phyloP scores from a whole-genome alignment of 2,888 invertebrate genomes.

The Xestoiulus laeticollis region DNA sequence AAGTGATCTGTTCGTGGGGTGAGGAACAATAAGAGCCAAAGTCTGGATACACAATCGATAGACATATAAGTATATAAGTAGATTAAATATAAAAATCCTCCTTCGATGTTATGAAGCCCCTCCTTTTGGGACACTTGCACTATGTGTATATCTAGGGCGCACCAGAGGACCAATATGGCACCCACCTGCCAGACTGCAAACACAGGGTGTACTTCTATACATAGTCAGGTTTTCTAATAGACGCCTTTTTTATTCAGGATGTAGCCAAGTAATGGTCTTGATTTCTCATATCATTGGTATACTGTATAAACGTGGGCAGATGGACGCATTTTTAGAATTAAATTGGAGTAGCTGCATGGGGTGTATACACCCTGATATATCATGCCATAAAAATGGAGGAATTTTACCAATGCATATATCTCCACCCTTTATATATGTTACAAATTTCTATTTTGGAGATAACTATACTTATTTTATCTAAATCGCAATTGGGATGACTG shows the following conservation, averaged over 20 bases:
- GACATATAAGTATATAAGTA: constrained; percentile 23
- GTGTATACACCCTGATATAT: no score
- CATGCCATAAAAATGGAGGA: no score
- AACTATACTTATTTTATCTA: no score
- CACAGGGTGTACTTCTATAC: not conserved
- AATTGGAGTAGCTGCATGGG: no score
- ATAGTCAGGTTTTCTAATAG: not conserved
- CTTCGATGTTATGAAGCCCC: not conserved
- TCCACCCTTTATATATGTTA: no score
- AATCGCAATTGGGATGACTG: no score
- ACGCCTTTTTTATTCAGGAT: not conserved
- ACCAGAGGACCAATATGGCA: not conserved
- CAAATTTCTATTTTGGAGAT: no score
- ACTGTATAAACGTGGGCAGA: no score
- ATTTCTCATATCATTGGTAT: no score
- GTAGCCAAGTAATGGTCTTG: not conserved
- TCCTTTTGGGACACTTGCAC: not conserved
- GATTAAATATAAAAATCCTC: constrained; percentile 14
- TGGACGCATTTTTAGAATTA: no score
- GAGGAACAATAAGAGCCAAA: constrained; percentile 36
- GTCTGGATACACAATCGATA: constrained; percentile 5
- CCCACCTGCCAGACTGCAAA: not conserved
- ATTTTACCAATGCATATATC: no score
- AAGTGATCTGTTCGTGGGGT: constrained; percentile 41
- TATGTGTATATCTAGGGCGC: not conserved